These are phyloP conservation scores for Caenorhabditis auriculariae DNA, from an alignment of 2,888 invertebrate species.

Conservation along the genomic window DNA sequence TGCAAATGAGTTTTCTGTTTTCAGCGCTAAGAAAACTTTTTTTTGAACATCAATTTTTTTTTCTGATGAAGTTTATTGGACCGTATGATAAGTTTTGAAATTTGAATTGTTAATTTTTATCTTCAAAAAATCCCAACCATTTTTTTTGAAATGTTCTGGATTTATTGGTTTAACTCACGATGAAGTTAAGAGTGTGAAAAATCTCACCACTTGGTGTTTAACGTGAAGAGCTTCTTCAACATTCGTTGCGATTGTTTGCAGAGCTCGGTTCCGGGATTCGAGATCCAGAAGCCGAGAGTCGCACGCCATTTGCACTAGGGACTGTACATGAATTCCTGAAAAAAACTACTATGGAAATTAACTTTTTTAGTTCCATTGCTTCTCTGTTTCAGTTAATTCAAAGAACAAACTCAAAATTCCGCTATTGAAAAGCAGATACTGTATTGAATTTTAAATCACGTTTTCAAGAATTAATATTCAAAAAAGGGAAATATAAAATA, in stretches of 20 bases:
- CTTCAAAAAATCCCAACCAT: too few relatives aligned
- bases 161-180: too few relatives aligned
- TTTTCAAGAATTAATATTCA: neutral
- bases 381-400: too few relatives aligned
- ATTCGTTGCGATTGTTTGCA: slow-evolving; percentile 63
- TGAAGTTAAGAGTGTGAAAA: too few relatives aligned
- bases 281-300: slow-evolving; percentile 61
- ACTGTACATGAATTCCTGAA: slow-evolving; percentile 64
- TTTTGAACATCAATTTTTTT: too few relatives aligned
- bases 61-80: too few relatives aligned
- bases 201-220: slow-evolving; percentile 60
- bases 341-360: neutral
- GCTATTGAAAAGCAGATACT: neutral
- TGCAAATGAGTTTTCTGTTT: slow-evolving; percentile 24
- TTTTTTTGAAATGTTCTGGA: too few relatives aligned
- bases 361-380: neutral
- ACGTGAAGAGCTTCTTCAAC: slow-evolving; percentile 63
- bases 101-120: too few relatives aligned
- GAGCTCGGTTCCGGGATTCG: slow-evolving; percentile 58
- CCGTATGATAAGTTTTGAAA: too few relatives aligned
- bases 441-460: too few relatives aligned
- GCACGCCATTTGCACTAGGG: slow-evolving; percentile 64
- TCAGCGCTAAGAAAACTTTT: neutral
- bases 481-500: neutral
- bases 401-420: neutral